A percentile compares a stretch with the other conserved stretches of the same genome.
Conservation (phyloP, 2,888 invertebrate genomes). For the Hartigia nigra region DNA sequence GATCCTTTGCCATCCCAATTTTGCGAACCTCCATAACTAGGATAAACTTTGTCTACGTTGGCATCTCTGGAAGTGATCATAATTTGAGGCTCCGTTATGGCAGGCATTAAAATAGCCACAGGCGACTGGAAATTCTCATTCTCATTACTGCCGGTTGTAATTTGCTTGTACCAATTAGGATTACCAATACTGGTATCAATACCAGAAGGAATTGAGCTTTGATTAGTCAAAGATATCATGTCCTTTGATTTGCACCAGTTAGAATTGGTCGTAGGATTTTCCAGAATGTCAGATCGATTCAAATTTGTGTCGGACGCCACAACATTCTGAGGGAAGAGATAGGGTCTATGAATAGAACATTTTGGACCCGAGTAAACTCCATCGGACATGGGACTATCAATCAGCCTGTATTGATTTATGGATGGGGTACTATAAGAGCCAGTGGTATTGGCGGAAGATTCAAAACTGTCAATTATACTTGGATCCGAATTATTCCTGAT, state of each 20-base stretch:
- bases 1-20: constrained; percentile 20
- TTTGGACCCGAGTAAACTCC: constrained; percentile 45
- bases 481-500: constrained; percentile 49
- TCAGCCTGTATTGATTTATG: constrained; percentile 34
- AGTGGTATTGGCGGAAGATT: background rate
- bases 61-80: constrained; percentile 25
- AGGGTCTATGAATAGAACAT: constrained; percentile 49
- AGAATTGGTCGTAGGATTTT: constrained; percentile 41
- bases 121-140: background rate
- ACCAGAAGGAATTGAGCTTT: constrained; percentile 68
- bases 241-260: constrained; percentile 52
- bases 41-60: constrained; percentile 21
- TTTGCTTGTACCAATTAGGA: constrained; percentile 19
- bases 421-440: background rate
- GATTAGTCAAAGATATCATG: constrained; percentile 72
- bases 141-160: background rate
- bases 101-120: background rate
- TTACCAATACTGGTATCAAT: constrained; percentile 45
- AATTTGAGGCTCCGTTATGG: constrained; percentile 32
- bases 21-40: constrained; percentile 1
- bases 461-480: constrained; percentile 38
- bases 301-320: constrained; percentile 56
- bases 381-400: constrained; percentile 49
- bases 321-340: constrained; percentile 61
- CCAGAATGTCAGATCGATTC: constrained; percentile 39